A percentile compares a stretch with the other conserved stretches of the same genome.
These are phyloP conservation scores for Perca schrenkii DNA, from an alignment of 2,113 vertebrate genomes.

Conservation along the genomic window DNA sequence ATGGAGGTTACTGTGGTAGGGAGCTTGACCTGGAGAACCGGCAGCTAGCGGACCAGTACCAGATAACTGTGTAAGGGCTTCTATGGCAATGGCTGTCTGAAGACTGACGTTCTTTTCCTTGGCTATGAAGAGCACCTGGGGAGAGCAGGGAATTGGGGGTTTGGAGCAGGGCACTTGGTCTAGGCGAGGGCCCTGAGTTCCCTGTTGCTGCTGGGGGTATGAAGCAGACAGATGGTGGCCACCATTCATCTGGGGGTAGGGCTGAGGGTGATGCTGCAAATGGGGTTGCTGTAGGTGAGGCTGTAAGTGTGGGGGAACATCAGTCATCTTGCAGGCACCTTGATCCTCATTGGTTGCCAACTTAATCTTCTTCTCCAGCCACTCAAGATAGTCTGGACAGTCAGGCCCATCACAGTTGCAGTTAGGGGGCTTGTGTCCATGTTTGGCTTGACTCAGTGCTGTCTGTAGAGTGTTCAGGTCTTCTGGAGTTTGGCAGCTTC, in stretches of 20 bases:
- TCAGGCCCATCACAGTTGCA: constrained; percentile 97
- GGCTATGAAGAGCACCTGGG: constrained; percentile 92
- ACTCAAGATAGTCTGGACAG: constrained; percentile 98
- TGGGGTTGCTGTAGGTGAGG: constrained; percentile 60
- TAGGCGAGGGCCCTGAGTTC: constrained; percentile 40
- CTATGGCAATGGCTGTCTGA: constrained; percentile 96
- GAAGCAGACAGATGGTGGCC: constrained; percentile 56
- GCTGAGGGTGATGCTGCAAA: constrained; percentile 60
- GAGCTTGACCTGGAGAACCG: constrained; percentile 64
- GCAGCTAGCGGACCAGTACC: constrained; percentile 85
- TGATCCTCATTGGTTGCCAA: constrained; percentile 81
- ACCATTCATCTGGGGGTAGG: constrained; percentile 74
- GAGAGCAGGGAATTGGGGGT: constrained; percentile 91
- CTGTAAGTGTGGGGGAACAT: constrained; percentile 59
- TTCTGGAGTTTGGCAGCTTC: constrained; percentile 79
- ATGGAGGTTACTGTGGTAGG: constrained; percentile 75
- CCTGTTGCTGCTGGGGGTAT: constrained; percentile 68
- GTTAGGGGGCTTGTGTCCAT: constrained; percentile 95
- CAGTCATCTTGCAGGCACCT: constrained; percentile 62
- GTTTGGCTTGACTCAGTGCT: constrained; percentile 91
- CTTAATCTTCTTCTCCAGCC: constrained; percentile 97
- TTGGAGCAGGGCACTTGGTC: constrained; percentile 79
- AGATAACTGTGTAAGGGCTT: constrained; percentile 95
- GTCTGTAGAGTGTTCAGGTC: constrained; percentile 91
- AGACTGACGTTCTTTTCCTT: constrained; percentile 98